Evolutionary conservation across 92 coral and sea anemone genomes (phyloP).

Genomic region (Parazoanthus swiftii): DNA sequence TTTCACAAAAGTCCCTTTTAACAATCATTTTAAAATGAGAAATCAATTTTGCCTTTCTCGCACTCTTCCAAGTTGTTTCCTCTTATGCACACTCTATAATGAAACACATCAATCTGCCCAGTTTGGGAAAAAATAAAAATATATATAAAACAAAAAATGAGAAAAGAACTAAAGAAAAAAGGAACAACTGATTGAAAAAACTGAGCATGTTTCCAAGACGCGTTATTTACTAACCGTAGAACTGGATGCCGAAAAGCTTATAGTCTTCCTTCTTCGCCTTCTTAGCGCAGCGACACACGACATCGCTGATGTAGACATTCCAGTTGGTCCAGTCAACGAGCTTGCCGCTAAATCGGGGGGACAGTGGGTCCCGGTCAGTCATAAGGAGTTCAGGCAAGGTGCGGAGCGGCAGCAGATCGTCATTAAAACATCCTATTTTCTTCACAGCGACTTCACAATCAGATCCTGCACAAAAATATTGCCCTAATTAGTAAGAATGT

Average conservation of each 20-base stretch:
- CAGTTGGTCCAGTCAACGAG: conserved; percentile 20
- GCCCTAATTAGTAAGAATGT: too few relatives aligned
- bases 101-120: too few relatives aligned
- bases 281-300: conserved; percentile 35
- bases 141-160: neutral
- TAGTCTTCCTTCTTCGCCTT: neutral
- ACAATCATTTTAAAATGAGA: too few relatives aligned
- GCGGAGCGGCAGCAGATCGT: neutral
- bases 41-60: too few relatives aligned
- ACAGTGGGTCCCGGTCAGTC: conserved; percentile 38
- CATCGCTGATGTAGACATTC: conserved; percentile 4
- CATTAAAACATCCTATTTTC: conserved; percentile 25
- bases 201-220: neutral
- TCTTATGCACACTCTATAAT: too few relatives aligned
- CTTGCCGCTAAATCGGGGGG: conserved; percentile 25
- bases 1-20: too few relatives aligned
- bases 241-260: conserved; percentile 27
- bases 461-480: neutral
- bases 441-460: conserved; percentile 3
- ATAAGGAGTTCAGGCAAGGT: conserved; percentile 22
- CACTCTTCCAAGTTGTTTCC: too few relatives aligned
- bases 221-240: conserved; percentile 9
- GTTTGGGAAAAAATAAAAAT: too few relatives aligned
- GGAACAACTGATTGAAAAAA: neutral
- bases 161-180: too few relatives aligned